Evolutionary conservation across 2,113 vertebrate species (phyloP).

Genomic region (Xiphophorus maculatus): DNA sequence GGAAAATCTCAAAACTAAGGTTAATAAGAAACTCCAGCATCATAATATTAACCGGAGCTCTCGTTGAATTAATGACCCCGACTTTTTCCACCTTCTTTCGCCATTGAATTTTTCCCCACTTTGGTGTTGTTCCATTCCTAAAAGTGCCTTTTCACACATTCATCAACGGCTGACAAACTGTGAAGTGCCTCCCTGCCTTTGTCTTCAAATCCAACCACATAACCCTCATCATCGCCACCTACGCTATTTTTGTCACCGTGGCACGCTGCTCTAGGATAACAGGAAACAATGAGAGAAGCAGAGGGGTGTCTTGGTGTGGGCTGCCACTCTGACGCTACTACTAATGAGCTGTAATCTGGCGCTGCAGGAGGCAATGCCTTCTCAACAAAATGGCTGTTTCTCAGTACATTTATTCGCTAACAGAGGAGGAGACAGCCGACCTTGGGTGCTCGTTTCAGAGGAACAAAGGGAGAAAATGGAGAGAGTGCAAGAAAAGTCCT

Average conservation of each 20-base stretch:
- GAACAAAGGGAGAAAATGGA: conserved; percentile 50
- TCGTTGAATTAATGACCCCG: background rate
- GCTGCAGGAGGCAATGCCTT: conserved; percentile 67
- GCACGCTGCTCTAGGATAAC: conserved; percentile 37
- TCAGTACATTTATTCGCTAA: conserved; percentile 47
- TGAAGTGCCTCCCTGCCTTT: conserved; percentile 54
- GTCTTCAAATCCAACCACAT: conserved; percentile 28
- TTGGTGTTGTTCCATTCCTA: background rate
- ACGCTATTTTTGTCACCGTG: conserved; percentile 48
- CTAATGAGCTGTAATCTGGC: conserved; percentile 79
- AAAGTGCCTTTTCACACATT: conserved; percentile 28
- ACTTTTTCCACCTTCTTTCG: background rate
- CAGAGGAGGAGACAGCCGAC: conserved; percentile 50
- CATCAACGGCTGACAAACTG: conserved; percentile 73
- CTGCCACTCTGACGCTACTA: conserved; percentile 55
- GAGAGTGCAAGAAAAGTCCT: conserved; percentile 2
- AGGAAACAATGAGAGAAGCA: conserved; percentile 64
- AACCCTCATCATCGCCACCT: conserved; percentile 44
- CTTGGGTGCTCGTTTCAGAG: conserved; percentile 38
- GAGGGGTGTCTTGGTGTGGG: conserved; percentile 57
- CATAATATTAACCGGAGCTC: background rate
- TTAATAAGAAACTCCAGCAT: background rate
- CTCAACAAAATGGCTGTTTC: conserved; percentile 62
- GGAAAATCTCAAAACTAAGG: background rate
- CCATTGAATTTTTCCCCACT: background rate